Conservation (phyloP, 2,113 vertebrate genomes). For the Ammospiza nelsoni region DNA sequence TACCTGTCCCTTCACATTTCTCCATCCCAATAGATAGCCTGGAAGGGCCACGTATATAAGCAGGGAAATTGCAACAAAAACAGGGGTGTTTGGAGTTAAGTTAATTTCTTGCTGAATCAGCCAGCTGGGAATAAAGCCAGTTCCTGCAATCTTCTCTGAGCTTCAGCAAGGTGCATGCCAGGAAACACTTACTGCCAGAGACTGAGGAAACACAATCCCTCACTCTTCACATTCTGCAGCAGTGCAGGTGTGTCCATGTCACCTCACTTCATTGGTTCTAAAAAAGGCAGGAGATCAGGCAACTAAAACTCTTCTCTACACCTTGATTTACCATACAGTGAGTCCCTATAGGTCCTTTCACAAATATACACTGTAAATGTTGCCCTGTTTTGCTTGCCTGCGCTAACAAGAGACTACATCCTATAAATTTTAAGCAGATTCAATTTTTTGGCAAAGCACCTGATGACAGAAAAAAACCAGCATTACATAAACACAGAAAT, state of each 20-base stretch:
- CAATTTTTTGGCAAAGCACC: slow-evolving; percentile 38
- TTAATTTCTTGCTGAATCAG: slow-evolving; percentile 14
- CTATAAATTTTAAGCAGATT: slow-evolving; percentile 6
- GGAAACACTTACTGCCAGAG: background rate
- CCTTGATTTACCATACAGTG: background rate
- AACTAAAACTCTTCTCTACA: background rate
- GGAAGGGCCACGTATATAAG: background rate
- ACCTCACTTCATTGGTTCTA: background rate
- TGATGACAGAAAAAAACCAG: background rate
- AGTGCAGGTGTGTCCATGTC: background rate
- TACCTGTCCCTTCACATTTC: background rate
- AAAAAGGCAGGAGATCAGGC: background rate
- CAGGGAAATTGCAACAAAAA: background rate
- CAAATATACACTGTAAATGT: background rate
- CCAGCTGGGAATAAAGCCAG: slow-evolving; percentile 13
- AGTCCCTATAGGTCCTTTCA: background rate
- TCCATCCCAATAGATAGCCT: background rate
- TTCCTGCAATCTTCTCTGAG: background rate
- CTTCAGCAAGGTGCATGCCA: slow-evolving; percentile 33
- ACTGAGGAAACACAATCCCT: background rate
- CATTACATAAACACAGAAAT: slow-evolving; percentile 14
- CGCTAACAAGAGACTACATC: background rate
- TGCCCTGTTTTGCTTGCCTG: background rate
- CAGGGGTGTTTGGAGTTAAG: background rate
- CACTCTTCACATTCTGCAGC: background rate